These are phyloP conservation scores for Scortum barcoo DNA, from an alignment of 2,113 vertebrate genomes.

Conservation along the genomic window DNA sequence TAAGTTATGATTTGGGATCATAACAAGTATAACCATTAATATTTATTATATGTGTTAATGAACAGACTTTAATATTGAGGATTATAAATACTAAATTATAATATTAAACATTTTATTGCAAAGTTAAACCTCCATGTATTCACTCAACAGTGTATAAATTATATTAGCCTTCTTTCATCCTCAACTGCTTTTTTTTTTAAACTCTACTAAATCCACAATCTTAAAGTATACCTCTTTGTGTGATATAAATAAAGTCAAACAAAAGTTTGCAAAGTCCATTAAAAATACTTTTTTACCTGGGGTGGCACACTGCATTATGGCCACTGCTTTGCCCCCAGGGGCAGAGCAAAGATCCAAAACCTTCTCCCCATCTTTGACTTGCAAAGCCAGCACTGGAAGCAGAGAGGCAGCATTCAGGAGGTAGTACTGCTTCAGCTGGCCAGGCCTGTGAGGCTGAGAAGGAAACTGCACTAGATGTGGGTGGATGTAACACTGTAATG, in stretches of 20 bases:
- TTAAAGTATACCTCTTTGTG: neutral
- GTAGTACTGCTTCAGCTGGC: constrained; percentile 91
- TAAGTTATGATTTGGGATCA: neutral
- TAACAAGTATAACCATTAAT: neutral
- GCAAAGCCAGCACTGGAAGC: constrained; percentile 92
- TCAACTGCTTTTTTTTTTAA: neutral
- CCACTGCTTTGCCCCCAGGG: constrained; percentile 94
- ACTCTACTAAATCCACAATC: neutral
- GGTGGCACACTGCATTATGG: constrained; percentile 88
- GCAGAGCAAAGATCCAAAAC: constrained; percentile 96
- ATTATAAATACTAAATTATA: neutral
- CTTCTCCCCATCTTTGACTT: constrained; percentile 87
- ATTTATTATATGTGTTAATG: neutral
- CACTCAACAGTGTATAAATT: neutral
- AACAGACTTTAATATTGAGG: neutral
- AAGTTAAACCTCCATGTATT: neutral
- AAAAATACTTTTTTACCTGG: constrained; percentile 85
- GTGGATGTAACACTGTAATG: constrained; percentile 88
- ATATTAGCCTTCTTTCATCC: neutral
- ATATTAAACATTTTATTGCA: neutral
- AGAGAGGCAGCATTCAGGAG: constrained; percentile 95
- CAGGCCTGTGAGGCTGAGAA: constrained; percentile 87
- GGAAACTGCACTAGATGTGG: constrained; percentile 83
- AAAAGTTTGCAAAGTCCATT: neutral
- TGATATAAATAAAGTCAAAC: neutral